Evolutionary conservation across 1,140 invertebrate genomes (phyloP), one percentile per base, ranked within the genome.

Genomic region (Drosophila ambigua): DNA sequence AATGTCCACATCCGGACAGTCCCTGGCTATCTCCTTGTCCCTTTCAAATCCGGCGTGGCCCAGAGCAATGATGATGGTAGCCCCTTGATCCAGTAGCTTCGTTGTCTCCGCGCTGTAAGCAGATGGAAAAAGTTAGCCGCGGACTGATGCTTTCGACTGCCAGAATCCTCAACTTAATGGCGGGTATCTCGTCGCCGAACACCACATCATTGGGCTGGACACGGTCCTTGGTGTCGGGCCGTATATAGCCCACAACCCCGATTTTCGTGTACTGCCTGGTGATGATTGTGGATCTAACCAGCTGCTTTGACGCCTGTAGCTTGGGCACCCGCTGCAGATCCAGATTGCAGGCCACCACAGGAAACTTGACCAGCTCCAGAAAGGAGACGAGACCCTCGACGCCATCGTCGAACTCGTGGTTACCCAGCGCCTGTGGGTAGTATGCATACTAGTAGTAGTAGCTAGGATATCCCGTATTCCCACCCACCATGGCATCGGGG

Each of bases 341-440:
- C 13, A 98, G 92, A 89, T 98, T 99, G 44, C 95, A 92, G 6
- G 95, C 94, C 0, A 98, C 90, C 6, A 98, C 93, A 0, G 97
- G 96, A 75, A 95, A 96, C 0, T 93, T 93, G 1, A 95, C 91
- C 20, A 94, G 93, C 16, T 95, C 89, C 2, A 98, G 89, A 87
- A 97, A 98, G 0, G 96, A 95, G 3, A 95, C 92, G 2, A 98
- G 85, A 5, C 95, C 96, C 0, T 90, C 87, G 0, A 96, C 92
- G 0, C 96, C 96, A 49, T 96, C 94, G 87, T 98, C 98, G 81
- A 99, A 98, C 91, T 99, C 98, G 83, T 99, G 98, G 88, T 98
- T 98, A 31, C 98, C 98, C 50, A 99, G 92, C 15, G 95, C 95
- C 97, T 98, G 92, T 31, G 8, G 8, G 8, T 3, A 20, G 31